Conservation (phyloP, 2,888 invertebrate species). For the Beris chalybata region DNA sequence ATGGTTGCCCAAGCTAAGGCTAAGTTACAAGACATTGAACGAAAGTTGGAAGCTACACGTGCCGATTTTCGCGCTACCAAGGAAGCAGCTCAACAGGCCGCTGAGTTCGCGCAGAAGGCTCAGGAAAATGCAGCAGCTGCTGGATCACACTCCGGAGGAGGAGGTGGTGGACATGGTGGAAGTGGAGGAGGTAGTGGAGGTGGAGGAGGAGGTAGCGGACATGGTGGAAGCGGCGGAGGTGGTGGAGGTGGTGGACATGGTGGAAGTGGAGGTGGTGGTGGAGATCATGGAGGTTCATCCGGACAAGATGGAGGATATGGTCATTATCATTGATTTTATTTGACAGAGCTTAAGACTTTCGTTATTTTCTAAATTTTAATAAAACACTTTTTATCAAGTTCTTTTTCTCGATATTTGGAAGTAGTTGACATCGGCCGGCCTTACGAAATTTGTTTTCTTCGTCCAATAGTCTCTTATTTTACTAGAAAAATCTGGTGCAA, state of each 20-base stretch:
- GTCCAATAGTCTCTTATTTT: no score
- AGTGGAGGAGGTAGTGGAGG: neutral
- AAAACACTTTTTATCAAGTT: no score
- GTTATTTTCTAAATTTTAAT: no score
- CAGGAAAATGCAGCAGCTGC: slow-evolving; percentile 72
- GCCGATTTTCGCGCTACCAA: slow-evolving; percentile 73
- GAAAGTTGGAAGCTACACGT: slow-evolving; percentile 66
- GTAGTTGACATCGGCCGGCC: no score
- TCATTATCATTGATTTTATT: neutral
- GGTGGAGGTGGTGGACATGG: neutral
- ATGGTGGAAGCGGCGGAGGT: slow-evolving; percentile 8
- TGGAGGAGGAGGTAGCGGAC: neutral
- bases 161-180: slow-evolving; percentile 6
- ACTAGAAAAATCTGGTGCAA: no score
- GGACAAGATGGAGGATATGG: neutral
- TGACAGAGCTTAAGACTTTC: no score
- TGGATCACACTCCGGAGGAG: slow-evolving; percentile 59
- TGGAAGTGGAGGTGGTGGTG: neutral
- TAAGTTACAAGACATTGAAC: slow-evolving; percentile 54
- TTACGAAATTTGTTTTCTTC: no score
- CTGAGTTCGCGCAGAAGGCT: slow-evolving; percentile 66
- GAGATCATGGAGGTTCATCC: neutral
- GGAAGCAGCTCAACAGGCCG: slow-evolving; percentile 67
- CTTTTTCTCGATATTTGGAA: no score
- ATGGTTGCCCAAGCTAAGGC: no score